Evolutionary conservation across 37 sponge, comb jelly and placozoan species (phyloP).

Genomic region (Haliclona indistincta): DNA sequence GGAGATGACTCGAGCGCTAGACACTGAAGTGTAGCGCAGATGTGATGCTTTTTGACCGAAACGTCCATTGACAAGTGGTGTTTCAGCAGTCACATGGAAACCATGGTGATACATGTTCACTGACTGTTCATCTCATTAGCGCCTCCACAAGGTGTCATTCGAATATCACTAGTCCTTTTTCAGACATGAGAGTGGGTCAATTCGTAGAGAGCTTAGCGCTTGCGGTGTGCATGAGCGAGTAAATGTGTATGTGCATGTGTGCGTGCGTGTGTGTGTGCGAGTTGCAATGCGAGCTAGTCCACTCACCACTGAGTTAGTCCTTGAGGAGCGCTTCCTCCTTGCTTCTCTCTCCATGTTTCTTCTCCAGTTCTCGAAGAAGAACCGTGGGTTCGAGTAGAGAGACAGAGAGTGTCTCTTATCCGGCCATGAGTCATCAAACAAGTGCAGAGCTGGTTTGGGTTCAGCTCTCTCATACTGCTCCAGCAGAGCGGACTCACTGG

Average conservation of each 20-base stretch:
- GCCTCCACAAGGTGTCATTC: too few species aligned
- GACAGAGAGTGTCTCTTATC: slow-evolving; percentile 35
- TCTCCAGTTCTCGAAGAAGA: slow-evolving; percentile 69
- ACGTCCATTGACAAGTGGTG: too few species aligned
- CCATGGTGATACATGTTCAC: too few species aligned
- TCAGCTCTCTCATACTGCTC: slow-evolving; percentile 9
- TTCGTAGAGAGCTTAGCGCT: neutral
- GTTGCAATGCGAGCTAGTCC: too few species aligned
- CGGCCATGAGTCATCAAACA: slow-evolving; percentile 5
- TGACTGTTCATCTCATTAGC: too few species aligned
- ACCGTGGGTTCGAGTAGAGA: slow-evolving; percentile 44
- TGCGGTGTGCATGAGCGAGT: slow-evolving; percentile 7
- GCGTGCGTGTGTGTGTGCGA: slow-evolving; percentile 21
- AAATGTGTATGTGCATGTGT: slow-evolving; percentile 1
- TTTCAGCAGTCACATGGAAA: too few species aligned
- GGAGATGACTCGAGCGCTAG: too few species aligned
- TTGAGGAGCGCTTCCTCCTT: neutral
- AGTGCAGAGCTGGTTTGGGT: slow-evolving; percentile 7
- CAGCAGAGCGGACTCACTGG: slow-evolving; percentile 4
- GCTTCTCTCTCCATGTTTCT: slow-evolving; percentile 17
- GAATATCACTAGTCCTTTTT: neutral
- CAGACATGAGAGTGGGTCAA: slow-evolving; percentile 1
- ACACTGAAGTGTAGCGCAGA: too few species aligned
- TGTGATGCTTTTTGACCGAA: too few species aligned
- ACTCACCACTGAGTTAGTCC: too few species aligned